phyloP scores from a whole-genome alignment of 1,140 invertebrate genomes.

The Coelopa frigida region DNA sequence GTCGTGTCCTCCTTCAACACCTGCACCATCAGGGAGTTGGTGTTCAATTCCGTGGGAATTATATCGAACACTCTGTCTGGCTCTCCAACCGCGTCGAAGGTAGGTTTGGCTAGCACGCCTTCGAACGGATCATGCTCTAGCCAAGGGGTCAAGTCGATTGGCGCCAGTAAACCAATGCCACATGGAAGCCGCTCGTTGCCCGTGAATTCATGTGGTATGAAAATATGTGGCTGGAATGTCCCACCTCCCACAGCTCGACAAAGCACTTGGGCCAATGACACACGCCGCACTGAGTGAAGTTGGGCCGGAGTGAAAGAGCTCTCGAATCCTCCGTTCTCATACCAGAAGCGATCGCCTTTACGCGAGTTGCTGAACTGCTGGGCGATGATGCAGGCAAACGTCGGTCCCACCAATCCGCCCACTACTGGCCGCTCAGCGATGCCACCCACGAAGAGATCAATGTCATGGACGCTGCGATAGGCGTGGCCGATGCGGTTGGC shows the following conservation, averaged over 20 bases:
- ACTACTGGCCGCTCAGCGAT: slow-evolving; percentile 71
- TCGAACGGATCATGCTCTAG: slow-evolving; percentile 39
- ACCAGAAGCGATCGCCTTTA: slow-evolving; percentile 90
- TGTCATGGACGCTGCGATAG: slow-evolving; percentile 71
- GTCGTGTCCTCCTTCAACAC: slow-evolving; percentile 32
- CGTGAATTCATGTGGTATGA: slow-evolving; percentile 33
- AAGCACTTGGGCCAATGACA: slow-evolving; percentile 73
- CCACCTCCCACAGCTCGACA: slow-evolving; percentile 53
- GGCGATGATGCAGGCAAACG: slow-evolving; percentile 92
- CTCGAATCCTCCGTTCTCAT: slow-evolving; percentile 68
- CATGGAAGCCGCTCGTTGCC: slow-evolving; percentile 36
- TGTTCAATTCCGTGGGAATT: slow-evolving; percentile 6
- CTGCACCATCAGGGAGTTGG: slow-evolving; percentile 8
- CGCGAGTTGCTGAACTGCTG: slow-evolving; percentile 84
- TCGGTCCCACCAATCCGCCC: slow-evolving; percentile 86
- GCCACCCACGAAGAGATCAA: slow-evolving; percentile 88
- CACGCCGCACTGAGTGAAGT: slow-evolving; percentile 73
- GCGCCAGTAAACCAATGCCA: slow-evolving; percentile 25
- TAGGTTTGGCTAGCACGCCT: background rate
- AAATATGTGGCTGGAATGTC: slow-evolving; percentile 40
- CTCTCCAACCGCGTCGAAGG: background rate
- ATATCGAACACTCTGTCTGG: slow-evolving; percentile 13
- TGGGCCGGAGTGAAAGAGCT: slow-evolving; percentile 76
- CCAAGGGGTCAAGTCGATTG: slow-evolving; percentile 41
- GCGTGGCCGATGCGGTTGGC: slow-evolving; percentile 56